A percentile compares a stretch with the other conserved stretches of the same genome.
Conservation (phyloP, 2,888 invertebrate species). For the Cinara cedri region DNA sequence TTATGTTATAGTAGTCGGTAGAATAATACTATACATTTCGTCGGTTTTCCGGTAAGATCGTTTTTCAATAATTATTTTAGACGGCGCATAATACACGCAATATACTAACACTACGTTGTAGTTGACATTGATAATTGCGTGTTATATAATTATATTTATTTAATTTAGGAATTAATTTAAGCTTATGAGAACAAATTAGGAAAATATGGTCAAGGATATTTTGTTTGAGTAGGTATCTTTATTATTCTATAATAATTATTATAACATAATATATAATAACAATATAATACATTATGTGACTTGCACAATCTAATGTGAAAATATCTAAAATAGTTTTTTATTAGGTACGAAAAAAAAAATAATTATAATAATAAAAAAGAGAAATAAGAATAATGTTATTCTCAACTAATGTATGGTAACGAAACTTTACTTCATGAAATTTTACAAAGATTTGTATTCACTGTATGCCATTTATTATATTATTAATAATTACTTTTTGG, state of each 20-base stretch:
- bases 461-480: no score
- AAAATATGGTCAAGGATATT: slow-evolving; percentile 45
- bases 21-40: no score
- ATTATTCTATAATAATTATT: slow-evolving; percentile 17
- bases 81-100: slow-evolving; percentile 46
- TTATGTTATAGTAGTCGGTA: no score
- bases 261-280: not conserved
- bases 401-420: no score
- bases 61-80: not conserved
- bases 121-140: slow-evolving; percentile 31
- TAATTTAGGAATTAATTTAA: not conserved
- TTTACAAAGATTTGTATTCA: no score
- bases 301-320: slow-evolving; percentile 38
- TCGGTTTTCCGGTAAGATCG: no score
- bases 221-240: not conserved
- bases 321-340: not conserved
- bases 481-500: no score
- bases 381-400: no score
- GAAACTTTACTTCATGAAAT: no score
- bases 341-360: not conserved
- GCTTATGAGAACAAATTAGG: slow-evolving; percentile 38
- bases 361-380: slow-evolving; percentile 18
- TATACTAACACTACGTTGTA: slow-evolving; percentile 21
- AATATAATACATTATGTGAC: not conserved
- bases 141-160: not conserved